A percentile compares a stretch with the other conserved stretches of the same genome.
These are phyloP conservation scores for Amblyjoppa proteus DNA, from an alignment of 2,888 invertebrate species.

Conservation along the genomic window DNA sequence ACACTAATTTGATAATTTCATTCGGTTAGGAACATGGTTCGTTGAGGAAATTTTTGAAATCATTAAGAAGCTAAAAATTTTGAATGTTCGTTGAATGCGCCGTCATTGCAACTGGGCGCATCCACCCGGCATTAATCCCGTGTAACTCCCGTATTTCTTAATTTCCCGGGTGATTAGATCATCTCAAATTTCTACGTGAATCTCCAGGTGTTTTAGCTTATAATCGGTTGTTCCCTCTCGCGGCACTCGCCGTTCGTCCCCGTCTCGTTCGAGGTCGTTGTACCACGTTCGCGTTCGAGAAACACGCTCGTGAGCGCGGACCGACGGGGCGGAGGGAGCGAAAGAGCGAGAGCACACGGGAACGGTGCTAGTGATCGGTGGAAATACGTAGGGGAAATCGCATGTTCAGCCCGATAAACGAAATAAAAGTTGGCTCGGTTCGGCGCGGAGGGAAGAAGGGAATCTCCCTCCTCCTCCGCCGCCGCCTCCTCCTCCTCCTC, in stretches of 20 bases:
- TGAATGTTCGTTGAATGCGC: neutral
- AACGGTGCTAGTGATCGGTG: constrained; percentile 68
- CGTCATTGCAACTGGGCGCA: neutral
- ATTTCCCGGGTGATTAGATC: neutral
- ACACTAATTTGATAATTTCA: too few species aligned
- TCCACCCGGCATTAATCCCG: neutral
- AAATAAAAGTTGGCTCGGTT: constrained; percentile 77
- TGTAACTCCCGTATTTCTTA: neutral
- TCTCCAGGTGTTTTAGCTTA: constrained; percentile 46
- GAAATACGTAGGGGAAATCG: constrained; percentile 79
- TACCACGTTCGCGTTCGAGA: constrained; percentile 69
- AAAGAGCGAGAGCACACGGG: constrained; percentile 63
- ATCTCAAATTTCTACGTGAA: constrained; percentile 39
- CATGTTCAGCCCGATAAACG: constrained; percentile 82
- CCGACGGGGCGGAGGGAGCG: constrained; percentile 59
- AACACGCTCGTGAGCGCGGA: constrained; percentile 64
- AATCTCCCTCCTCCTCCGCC: constrained; percentile 39
- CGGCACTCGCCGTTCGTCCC: constrained; percentile 43
- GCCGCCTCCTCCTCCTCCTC: neutral
- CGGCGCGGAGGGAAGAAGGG: constrained; percentile 40
- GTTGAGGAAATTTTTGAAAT: too few species aligned
- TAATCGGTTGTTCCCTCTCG: constrained; percentile 20
- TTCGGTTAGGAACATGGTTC: too few species aligned
- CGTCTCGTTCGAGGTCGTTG: constrained; percentile 68
- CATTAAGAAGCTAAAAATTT: neutral